Evolutionary conservation across 2,113 vertebrate genomes (phyloP), one percentile per base, ranked within the genome.

Genomic region (Clinocottus analis): DNA sequence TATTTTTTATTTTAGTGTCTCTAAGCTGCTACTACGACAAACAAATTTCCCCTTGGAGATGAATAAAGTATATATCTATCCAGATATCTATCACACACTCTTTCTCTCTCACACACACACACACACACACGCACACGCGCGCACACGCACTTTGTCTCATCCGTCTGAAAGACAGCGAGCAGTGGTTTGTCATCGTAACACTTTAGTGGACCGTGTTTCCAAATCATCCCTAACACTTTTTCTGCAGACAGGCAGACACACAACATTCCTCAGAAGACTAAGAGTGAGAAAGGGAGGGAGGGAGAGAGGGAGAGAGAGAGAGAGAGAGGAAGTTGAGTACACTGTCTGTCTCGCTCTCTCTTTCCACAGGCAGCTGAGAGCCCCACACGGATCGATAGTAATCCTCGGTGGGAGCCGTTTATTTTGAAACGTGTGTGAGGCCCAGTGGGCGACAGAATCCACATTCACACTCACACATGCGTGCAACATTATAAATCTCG

Each of bases 401-500:
- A 93, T 93, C 89, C 90, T 83, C 87, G 13, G 85, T 70, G 83
- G 85, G 89, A 91, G 91, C 86, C 85, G 84, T 92, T 93, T 92
- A 90, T 93, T 94, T 92, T 87, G 84, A 89, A 92, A 86, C 75
- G 90, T 86, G 90, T 86, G 90, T 87, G 88, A 82, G 89, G 90
- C 85, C 90, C 80, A 33, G 82, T 65, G 85, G 90, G 90, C 80
- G 90, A 89, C 88, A 91, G 79, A 82, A 84, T 90, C 79, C 82
- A 87, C 89, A 77, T 63, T 85, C 80, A 35, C 84, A 58, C 80
- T 83, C 82, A 76, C 77, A 85, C 84, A 83, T 77, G 82, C 62
- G 49, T 74, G 80, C 84, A 19, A 84, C 82, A 67, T 81, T 84
- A 80, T 88, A 87, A 85, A 88, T 88, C 84, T 75, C 55, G 21